A percentile compares a stretch with the other conserved stretches of the same genome.
These are phyloP conservation scores for Anthopleura xanthogrammica DNA, from an alignment of 92 coral and sea anemone species.

Conservation along the genomic window DNA sequence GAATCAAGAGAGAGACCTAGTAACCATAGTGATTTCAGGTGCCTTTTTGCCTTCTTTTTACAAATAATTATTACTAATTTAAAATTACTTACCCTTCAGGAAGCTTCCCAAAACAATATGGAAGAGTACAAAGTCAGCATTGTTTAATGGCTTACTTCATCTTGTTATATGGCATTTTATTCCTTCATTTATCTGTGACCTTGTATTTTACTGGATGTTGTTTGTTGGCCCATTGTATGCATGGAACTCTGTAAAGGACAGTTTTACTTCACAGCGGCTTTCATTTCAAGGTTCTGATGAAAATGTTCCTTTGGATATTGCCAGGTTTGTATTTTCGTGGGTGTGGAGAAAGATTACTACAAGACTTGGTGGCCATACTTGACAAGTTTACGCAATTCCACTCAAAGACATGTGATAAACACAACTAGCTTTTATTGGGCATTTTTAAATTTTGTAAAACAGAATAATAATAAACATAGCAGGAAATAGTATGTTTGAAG, in stretches of 20 bases:
- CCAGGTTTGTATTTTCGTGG: constrained; percentile 49
- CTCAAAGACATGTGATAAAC: too few relatives aligned
- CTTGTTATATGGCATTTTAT: constrained; percentile 56
- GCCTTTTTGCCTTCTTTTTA: too few relatives aligned
- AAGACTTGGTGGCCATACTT: neutral
- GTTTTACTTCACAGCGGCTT: constrained; percentile 33
- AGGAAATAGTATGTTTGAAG: too few relatives aligned
- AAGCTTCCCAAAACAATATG: constrained; percentile 47
- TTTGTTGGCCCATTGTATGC: constrained; percentile 78
- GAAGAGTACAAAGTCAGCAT: constrained; percentile 37
- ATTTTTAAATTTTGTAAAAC: too few relatives aligned
- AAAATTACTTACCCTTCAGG: constrained; percentile 26
- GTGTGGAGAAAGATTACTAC: constrained; percentile 58
- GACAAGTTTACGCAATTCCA: too few relatives aligned
- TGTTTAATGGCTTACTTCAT: constrained; percentile 65
- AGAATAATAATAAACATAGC: too few relatives aligned
- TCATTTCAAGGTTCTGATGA: constrained; percentile 7
- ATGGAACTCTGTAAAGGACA: constrained; percentile 67
- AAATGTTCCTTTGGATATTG: constrained; percentile 8
- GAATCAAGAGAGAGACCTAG: too few relatives aligned
- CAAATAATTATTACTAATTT: too few relatives aligned
- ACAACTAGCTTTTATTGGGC: too few relatives aligned
- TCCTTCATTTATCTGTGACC: constrained; percentile 66
- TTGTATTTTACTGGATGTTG: constrained; percentile 82
- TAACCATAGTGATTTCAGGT: too few relatives aligned